A percentile compares a stretch with the other conserved stretches of the same genome.
These are phyloP conservation scores for Myrmophylax atrothorax DNA, from an alignment of 2,113 vertebrate species.

Conservation along the genomic window DNA sequence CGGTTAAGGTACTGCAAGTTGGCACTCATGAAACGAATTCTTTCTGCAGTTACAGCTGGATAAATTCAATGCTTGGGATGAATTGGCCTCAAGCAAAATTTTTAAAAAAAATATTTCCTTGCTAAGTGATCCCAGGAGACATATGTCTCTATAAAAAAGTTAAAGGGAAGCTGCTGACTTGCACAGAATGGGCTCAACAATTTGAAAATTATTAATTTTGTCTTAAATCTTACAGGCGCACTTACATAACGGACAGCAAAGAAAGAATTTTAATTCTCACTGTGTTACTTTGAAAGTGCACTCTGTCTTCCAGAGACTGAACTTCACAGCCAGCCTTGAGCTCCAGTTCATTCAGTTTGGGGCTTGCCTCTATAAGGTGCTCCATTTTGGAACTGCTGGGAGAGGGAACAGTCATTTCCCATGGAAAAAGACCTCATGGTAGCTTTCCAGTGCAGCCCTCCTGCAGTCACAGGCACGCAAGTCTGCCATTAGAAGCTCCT, in stretches of 20 bases:
- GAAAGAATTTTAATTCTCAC: background rate
- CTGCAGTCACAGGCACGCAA: background rate
- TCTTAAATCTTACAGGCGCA: constrained; percentile 43
- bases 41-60: constrained; percentile 9
- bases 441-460: background rate
- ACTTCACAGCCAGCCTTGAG: background rate
- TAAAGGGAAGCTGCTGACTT: constrained; percentile 38
- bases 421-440: background rate
- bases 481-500: background rate
- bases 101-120: background rate
- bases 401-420: background rate
- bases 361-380: background rate
- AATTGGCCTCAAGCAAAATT: constrained; percentile 31
- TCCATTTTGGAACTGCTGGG: background rate
- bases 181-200: constrained; percentile 13
- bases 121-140: constrained; percentile 55
- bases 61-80: constrained; percentile 11
- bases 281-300: background rate
- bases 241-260: constrained; percentile 30
- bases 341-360: background rate
- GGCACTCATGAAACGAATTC: background rate
- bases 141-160: constrained; percentile 22
- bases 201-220: constrained; percentile 34
- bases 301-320: background rate
- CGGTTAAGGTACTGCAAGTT: background rate